Conservation (phyloP, 2,797 vertebrate species). For the Catharus ustulatus region DNA sequence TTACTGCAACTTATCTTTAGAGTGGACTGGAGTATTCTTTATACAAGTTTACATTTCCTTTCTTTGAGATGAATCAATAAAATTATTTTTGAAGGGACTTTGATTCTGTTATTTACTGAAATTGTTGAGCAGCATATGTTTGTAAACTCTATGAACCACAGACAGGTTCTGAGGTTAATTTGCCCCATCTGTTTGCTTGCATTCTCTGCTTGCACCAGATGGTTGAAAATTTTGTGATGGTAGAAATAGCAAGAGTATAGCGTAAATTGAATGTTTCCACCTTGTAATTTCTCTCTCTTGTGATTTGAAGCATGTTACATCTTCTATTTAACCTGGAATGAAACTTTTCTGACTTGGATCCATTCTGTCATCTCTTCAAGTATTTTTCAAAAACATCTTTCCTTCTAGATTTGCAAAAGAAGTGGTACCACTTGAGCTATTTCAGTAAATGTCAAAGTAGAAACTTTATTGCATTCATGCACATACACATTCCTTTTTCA, state of each 20-base stretch:
- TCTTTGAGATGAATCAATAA: background rate
- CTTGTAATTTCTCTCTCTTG: background rate
- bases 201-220: background rate
- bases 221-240: background rate
- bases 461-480: slow-evolving; percentile 1
- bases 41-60: background rate
- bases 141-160: background rate
- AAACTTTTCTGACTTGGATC: background rate
- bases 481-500: slow-evolving; percentile 52
- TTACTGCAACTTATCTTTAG: background rate
- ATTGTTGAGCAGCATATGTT: background rate
- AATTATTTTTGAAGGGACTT: background rate
- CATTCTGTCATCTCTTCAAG: background rate
- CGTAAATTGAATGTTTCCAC: slow-evolving; percentile 14
- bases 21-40: background rate
- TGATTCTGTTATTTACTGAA: background rate
- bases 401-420: background rate
- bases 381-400: background rate
- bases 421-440: background rate
- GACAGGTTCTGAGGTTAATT: background rate
- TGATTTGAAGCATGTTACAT: slow-evolving; percentile 12
- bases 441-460: slow-evolving; percentile 20
- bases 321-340: slow-evolving; percentile 18
- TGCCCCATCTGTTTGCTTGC: background rate
- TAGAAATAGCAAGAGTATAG: background rate